These are phyloP conservation scores for Halichoeres trimaculatus DNA, from an alignment of 2,113 vertebrate genomes.

Conservation along the genomic window DNA sequence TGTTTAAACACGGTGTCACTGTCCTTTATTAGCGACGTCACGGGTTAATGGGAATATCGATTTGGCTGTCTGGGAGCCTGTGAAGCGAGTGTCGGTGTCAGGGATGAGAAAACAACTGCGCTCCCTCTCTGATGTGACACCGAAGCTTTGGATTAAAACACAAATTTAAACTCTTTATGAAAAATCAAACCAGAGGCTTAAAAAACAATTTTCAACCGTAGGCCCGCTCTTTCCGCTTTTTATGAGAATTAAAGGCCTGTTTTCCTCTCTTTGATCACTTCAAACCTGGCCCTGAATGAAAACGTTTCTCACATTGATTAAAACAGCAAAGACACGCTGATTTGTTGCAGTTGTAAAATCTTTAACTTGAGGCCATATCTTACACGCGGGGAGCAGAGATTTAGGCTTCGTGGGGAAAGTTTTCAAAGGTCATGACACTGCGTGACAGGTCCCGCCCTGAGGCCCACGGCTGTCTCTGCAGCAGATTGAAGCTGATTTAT, in stretches of 20 bases:
- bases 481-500: slow-evolving; percentile 79
- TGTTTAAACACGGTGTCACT: slow-evolving; percentile 59
- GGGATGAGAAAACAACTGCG: slow-evolving; percentile 24
- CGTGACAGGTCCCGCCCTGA: slow-evolving; percentile 81
- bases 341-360: background rate
- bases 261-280: background rate
- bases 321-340: background rate
- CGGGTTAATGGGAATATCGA: slow-evolving; percentile 76
- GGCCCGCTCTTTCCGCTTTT: background rate
- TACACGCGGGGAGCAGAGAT: slow-evolving; percentile 39
- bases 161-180: background rate
- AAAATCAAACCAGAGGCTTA: background rate
- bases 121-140: slow-evolving; percentile 41
- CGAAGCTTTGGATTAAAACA: background rate
- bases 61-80: slow-evolving; percentile 59
- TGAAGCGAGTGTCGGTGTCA: slow-evolving; percentile 45
- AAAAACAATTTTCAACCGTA: no score
- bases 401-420: slow-evolving; percentile 73
- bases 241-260: background rate
- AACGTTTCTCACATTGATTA: background rate
- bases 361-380: slow-evolving; percentile 7
- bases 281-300: background rate
- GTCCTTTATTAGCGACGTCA: slow-evolving; percentile 75
- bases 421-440: slow-evolving; percentile 84
- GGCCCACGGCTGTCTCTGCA: slow-evolving; percentile 83